Percentiles rank a stretch among this genome's conserved stretches.
These are phyloP conservation scores for Belgica antarctica DNA, from an alignment of 2,888 invertebrate species.

Conservation along the genomic window DNA sequence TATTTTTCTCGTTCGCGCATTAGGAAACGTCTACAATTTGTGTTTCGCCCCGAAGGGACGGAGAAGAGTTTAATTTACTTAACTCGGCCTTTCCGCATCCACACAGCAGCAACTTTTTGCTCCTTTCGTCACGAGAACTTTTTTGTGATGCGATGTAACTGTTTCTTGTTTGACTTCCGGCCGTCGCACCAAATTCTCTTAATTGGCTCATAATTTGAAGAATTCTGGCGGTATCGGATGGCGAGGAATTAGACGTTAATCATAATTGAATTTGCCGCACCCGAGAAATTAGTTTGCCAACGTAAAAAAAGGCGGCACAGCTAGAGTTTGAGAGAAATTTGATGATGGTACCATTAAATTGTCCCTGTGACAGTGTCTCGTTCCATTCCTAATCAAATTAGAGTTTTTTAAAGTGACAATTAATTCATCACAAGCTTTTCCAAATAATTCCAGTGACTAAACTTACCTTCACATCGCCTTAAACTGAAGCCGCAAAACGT, in stretches of 20 bases:
- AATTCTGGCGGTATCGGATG: not conserved
- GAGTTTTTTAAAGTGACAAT: too few relatives aligned
- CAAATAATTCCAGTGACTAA: too few relatives aligned
- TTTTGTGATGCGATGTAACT: not conserved
- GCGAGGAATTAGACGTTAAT: slow-evolving; percentile 12
- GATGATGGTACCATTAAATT: too few relatives aligned
- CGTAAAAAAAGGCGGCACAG: not conserved
- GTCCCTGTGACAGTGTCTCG: too few relatives aligned
- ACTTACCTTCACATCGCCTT: too few relatives aligned
- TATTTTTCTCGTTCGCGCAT: not conserved
- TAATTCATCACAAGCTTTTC: too few relatives aligned
- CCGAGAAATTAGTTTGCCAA: too few relatives aligned
- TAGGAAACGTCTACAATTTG: not conserved
- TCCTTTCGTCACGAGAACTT: not conserved
- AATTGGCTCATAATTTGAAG: slow-evolving; percentile 5
- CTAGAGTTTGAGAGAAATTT: too few relatives aligned
- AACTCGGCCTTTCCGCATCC: not conserved
- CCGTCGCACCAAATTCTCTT: not conserved
- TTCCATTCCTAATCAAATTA: too few relatives aligned
- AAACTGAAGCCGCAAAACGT: too few relatives aligned
- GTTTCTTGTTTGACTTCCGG: slow-evolving; percentile 11
- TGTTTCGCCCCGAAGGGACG: not conserved
- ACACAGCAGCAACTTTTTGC: too few relatives aligned
- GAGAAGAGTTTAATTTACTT: not conserved
- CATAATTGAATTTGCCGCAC: slow-evolving; percentile 8